These are phyloP conservation scores for Cryptomyrus ogoouensis DNA, from an alignment of 2,113 vertebrate genomes.

Conservation along the genomic window DNA sequence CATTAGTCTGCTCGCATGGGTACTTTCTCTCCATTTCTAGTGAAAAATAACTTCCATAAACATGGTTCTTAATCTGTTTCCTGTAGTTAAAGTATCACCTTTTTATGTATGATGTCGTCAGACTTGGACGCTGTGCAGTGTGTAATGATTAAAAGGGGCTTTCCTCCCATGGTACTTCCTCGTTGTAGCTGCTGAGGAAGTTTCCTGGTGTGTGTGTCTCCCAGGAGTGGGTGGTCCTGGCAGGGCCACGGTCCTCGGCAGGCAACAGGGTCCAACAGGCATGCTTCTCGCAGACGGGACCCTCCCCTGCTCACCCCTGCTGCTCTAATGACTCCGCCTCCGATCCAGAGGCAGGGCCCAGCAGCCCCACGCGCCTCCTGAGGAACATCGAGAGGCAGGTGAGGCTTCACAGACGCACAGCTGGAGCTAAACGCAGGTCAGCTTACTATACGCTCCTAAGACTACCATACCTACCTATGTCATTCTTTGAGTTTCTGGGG, in stretches of 20 bases:
- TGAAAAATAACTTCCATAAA: neutral
- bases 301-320: conserved; percentile 35
- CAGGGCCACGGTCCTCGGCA: conserved; percentile 71
- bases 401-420: conserved; percentile 26
- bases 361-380: conserved; percentile 83
- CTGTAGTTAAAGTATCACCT: neutral
- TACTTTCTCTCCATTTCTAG: neutral
- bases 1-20: neutral
- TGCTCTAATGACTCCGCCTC: conserved; percentile 56
- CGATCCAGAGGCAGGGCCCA: conserved; percentile 77
- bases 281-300: conserved; percentile 29
- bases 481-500: neutral
- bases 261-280: conserved; percentile 71
- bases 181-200: conserved; percentile 21
- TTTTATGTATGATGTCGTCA: neutral
- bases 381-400: conserved; percentile 94
- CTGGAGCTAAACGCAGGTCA: neutral
- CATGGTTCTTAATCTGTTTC: neutral
- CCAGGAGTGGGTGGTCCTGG: conserved; percentile 77
- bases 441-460: neutral
- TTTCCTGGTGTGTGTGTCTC: conserved; percentile 49
- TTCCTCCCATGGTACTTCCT: neutral
- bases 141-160: neutral
- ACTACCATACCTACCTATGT: neutral
- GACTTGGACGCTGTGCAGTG: neutral